These are phyloP conservation scores for Thaleichthys pacificus DNA, from an alignment of 2,797 vertebrate genomes.

Conservation along the genomic window DNA sequence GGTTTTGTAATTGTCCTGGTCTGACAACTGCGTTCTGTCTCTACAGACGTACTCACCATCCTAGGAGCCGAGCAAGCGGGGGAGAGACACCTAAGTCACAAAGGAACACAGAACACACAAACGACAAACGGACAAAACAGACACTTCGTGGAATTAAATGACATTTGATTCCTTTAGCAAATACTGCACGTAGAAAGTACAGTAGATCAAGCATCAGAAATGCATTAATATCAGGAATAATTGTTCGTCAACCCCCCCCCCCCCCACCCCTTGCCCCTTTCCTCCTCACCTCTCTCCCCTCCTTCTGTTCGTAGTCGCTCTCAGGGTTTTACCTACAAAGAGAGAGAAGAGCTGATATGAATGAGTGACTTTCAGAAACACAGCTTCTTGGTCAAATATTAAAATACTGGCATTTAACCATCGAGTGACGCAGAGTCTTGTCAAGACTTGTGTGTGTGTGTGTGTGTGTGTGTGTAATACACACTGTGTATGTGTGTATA, in stretches of 20 bases:
- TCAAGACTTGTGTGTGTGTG: no score
- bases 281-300: neutral
- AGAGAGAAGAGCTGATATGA: neutral
- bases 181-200: neutral
- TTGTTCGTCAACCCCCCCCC: no score
- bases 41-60: constrained; percentile 24
- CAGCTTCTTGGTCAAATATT: no score
- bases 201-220: no score
- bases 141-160: neutral
- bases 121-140: neutral
- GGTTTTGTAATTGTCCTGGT: no score
- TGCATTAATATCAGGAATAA: no score
- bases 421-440: no score
- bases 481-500: neutral
- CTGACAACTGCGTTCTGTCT: neutral
- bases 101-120: neutral
- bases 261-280: no score
- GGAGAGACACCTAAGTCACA: neutral
- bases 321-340: neutral
- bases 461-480: neutral
- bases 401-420: no score
- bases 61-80: constrained; percentile 21
- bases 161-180: neutral
- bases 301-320: neutral
- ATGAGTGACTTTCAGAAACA: neutral